A percentile compares a stretch with the other conserved stretches of the same genome.
These are phyloP conservation scores for Sphenodon punctatus DNA, from an alignment of 2,797 vertebrate genomes.

Conservation along the genomic window DNA sequence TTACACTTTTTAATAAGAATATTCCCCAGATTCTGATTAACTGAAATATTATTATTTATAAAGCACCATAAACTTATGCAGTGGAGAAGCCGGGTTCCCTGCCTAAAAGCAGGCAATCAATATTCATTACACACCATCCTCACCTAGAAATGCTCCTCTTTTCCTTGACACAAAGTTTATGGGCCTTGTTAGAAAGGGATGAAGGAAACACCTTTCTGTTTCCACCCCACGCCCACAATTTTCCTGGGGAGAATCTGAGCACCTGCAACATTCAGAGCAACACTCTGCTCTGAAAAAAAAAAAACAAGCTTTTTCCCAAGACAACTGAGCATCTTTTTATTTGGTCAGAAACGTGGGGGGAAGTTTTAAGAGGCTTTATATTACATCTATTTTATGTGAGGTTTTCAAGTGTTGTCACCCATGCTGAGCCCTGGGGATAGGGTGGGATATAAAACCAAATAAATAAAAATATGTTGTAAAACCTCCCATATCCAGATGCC, in stretches of 20 bases:
- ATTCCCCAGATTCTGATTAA: background rate
- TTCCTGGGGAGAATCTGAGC: background rate
- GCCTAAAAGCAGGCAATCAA: background rate
- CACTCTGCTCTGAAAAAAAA: background rate
- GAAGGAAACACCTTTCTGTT: background rate
- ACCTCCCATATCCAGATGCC: too few relatives aligned
- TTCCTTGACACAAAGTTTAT: background rate
- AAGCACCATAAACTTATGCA: rapidly evolving
- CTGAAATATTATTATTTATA: background rate
- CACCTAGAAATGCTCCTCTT: background rate
- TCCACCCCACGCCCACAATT: rapidly evolving
- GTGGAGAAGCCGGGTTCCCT: background rate
- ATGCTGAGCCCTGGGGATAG: background rate
- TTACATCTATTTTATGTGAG: background rate
- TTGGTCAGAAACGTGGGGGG: too few relatives aligned
- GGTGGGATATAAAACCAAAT: too few relatives aligned
- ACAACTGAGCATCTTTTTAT: too few relatives aligned
- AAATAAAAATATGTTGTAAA: too few relatives aligned
- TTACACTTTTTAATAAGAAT: background rate
- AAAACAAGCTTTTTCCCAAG: background rate
- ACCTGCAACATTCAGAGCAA: background rate
- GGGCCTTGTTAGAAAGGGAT: background rate
- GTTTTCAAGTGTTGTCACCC: background rate
- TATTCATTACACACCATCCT: background rate
- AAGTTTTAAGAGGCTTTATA: too few relatives aligned